These are phyloP conservation scores for Clarias macrocephalus DNA, from an alignment of 2,113 vertebrate genomes.

Conservation along the genomic window DNA sequence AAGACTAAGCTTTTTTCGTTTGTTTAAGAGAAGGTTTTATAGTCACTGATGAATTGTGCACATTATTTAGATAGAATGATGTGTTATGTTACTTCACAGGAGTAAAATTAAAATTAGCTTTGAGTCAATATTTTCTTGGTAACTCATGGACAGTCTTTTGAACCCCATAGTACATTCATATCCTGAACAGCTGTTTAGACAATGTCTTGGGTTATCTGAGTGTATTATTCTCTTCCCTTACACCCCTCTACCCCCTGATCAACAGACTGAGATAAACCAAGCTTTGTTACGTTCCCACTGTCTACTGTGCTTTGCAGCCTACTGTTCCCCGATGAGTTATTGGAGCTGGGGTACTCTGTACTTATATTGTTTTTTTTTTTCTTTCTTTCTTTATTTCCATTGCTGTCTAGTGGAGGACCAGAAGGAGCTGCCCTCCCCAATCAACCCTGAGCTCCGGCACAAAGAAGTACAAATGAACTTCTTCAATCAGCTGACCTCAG, in stretches of 20 bases:
- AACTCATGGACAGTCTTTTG: background rate
- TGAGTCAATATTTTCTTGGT: background rate
- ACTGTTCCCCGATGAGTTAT: slow-evolving; percentile 20
- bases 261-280: slow-evolving; percentile 13
- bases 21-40: background rate
- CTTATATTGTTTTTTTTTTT: background rate
- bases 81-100: background rate
- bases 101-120: background rate
- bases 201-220: slow-evolving; percentile 17
- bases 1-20: background rate
- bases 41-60: background rate
- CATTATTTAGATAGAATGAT: background rate
- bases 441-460: slow-evolving; percentile 91
- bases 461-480: slow-evolving; percentile 99
- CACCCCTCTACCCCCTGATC: background rate
- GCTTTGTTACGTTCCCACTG: slow-evolving; percentile 38
- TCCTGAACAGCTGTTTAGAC: slow-evolving; percentile 18
- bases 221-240: background rate
- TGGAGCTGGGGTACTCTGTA: slow-evolving; percentile 1
- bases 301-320: slow-evolving; percentile 24
- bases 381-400: background rate
- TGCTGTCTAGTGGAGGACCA: slow-evolving; percentile 89
- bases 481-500: slow-evolving; percentile 93
- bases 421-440: slow-evolving; percentile 87
- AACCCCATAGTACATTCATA: background rate